Evolutionary conservation across 2,113 vertebrate species (phyloP).

Genomic region (Motacilla tschutschensis): DNA sequence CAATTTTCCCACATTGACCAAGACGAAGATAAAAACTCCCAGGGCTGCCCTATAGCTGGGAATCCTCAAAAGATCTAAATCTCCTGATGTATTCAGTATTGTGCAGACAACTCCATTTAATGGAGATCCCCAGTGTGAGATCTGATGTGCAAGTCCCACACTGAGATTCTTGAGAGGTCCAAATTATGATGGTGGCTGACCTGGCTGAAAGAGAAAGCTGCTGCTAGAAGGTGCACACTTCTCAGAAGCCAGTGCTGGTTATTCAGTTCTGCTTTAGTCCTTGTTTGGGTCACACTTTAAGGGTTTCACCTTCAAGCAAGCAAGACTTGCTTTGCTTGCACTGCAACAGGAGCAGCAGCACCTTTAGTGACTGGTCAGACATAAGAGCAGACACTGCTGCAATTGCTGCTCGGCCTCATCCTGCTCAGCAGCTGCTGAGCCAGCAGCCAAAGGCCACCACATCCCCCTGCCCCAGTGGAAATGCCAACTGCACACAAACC

Average conservation of each 20-base stretch:
- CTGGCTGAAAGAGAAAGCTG: background rate
- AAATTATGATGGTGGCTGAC: background rate
- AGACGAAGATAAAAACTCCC: background rate
- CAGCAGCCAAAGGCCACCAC: background rate
- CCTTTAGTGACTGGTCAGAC: background rate
- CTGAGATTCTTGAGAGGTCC: background rate
- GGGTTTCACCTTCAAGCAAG: background rate
- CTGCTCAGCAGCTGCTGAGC: background rate
- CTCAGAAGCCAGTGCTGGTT: background rate
- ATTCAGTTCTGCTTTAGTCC: background rate
- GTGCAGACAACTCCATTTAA: background rate
- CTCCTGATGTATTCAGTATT: background rate
- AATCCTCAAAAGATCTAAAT: background rate
- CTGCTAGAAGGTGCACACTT: background rate
- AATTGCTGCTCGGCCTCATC: fast-evolving
- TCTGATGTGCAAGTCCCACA: background rate
- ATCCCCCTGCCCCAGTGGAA: background rate
- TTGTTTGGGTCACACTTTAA: background rate
- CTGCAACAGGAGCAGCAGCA: background rate
- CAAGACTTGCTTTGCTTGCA: background rate
- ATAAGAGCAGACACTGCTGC: background rate
- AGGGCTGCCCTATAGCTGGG: background rate
- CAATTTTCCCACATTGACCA: background rate
- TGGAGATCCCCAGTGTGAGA: fast-evolving
- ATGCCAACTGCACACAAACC: background rate